phyloP scores from a whole-genome alignment of 2,888 invertebrate genomes.

The Parnassius apollo region DNA sequence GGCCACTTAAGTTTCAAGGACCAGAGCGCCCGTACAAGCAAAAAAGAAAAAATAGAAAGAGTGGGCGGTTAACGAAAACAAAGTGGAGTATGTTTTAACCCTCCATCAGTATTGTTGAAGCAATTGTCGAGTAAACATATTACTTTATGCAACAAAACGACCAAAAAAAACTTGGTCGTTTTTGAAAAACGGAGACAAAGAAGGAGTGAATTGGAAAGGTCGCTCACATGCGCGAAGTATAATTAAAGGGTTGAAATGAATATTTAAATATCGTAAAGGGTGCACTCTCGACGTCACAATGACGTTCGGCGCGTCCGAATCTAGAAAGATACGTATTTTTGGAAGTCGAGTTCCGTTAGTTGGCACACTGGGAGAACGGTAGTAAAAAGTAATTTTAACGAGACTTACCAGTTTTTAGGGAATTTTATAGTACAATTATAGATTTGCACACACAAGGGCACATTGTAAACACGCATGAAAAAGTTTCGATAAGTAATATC shows the following conservation, averaged over 20 bases:
- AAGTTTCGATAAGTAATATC: too few species aligned
- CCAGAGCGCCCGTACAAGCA: conserved; percentile 11
- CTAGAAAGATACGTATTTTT: conserved; percentile 74
- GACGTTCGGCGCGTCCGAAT: conserved; percentile 70
- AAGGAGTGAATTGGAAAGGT: conserved; percentile 54
- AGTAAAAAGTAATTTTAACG: not conserved
- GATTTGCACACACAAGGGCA: too few species aligned
- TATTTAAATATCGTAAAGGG: conserved; percentile 75
- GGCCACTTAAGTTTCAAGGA: conserved; percentile 26
- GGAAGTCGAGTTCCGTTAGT: conserved; percentile 54
- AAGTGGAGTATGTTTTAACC: conserved; percentile 28
- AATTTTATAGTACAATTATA: too few species aligned
- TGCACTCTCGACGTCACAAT: conserved; percentile 65
- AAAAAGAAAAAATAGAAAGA: conserved; percentile 18
- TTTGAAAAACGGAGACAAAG: conserved; percentile 41
- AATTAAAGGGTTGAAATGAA: conserved; percentile 79
- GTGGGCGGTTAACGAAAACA: conserved; percentile 28
- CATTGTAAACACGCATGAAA: too few species aligned
- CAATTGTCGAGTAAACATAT: conserved; percentile 36
- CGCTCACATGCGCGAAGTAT: conserved; percentile 73
- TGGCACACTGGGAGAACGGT: conserved; percentile 39
- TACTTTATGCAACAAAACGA: conserved; percentile 36
- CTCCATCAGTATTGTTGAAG: conserved; percentile 29
- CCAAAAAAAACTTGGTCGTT: conserved; percentile 39
- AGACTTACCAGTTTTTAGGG: too few species aligned